phyloP scores from a whole-genome alignment of 2,888 invertebrate genomes.

The Callinectes sapidus region DNA sequence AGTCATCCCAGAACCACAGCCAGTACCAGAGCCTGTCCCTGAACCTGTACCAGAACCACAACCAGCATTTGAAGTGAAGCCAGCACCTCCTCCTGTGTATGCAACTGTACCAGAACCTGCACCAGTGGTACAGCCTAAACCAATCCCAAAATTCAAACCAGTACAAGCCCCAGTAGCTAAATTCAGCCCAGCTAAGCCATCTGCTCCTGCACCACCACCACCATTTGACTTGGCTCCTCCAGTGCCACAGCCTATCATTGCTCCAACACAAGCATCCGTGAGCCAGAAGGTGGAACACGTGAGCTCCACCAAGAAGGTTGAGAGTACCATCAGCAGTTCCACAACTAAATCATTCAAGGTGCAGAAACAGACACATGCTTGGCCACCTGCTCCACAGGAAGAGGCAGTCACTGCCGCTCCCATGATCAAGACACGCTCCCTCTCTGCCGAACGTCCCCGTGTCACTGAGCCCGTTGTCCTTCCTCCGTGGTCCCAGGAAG shows the following conservation, averaged over 20 bases:
- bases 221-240: constrained; percentile 61
- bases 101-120: constrained; percentile 26
- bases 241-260: constrained; percentile 30
- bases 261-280: constrained; percentile 32
- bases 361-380: constrained; percentile 4
- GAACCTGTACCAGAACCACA: constrained; percentile 40
- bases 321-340: constrained; percentile 7
- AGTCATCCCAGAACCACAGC: constrained; percentile 26
- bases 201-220: constrained; percentile 58
- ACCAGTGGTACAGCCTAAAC: constrained; percentile 23
- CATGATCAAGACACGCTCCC: constrained; percentile 54
- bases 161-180: constrained; percentile 57
- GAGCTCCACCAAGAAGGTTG: constrained; percentile 32
- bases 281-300: constrained; percentile 14
- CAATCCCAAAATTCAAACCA: constrained; percentile 49
- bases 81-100: constrained; percentile 53
- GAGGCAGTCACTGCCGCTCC: constrained; percentile 20
- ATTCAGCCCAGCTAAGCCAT: constrained; percentile 35
- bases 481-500: constrained; percentile 65
- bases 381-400: constrained; percentile 50
- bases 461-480: constrained; percentile 61
- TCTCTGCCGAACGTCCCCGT: constrained; percentile 66
- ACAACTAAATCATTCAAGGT: constrained; percentile 28
- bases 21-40: constrained; percentile 18
- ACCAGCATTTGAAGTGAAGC: constrained; percentile 43